A percentile compares a stretch with the other conserved stretches of the same genome.
These are phyloP conservation scores for Strongylocentrotus purpuratus DNA, from an alignment of 35 echinoderm and acorn worm species.

Conservation along the genomic window DNA sequence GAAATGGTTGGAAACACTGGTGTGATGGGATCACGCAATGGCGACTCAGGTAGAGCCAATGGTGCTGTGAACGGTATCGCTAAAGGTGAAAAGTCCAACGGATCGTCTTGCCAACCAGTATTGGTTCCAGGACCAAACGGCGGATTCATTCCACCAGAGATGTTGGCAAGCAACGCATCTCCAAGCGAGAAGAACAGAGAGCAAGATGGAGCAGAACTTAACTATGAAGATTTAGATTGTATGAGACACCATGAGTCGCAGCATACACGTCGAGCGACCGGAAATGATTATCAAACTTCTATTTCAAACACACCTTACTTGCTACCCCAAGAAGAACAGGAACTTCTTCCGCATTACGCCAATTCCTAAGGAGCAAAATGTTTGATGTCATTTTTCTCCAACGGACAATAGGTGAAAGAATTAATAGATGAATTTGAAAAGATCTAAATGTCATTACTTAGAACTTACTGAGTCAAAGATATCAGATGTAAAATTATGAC, in stretches of 20 bases:
- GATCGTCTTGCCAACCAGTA: background rate
- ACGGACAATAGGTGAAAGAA: too few relatives aligned
- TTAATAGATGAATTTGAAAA: too few relatives aligned
- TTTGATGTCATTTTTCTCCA: too few relatives aligned
- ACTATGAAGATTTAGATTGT: conserved; percentile 19
- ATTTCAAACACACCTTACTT: conserved; percentile 17
- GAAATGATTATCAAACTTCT: conserved; percentile 37
- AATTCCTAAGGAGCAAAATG: background rate
- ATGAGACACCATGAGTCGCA: background rate
- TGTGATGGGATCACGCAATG: background rate
- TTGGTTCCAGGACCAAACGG: conserved; percentile 45
- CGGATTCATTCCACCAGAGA: conserved; percentile 23
- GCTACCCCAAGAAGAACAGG: background rate
- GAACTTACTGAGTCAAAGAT: too few relatives aligned
- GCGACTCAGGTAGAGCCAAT: background rate
- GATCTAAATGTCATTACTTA: too few relatives aligned
- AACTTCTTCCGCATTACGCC: conserved; percentile 40
- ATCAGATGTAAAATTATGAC: too few relatives aligned
- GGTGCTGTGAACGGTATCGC: background rate
- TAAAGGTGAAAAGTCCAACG: background rate
- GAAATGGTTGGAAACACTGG: conserved; percentile 37
- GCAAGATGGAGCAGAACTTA: background rate
- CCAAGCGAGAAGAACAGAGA: background rate
- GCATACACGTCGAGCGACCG: background rate
- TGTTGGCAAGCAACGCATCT: background rate